Conservation (phyloP, 2,113 vertebrate species). For the Phalacrocorax carbo region DNA sequence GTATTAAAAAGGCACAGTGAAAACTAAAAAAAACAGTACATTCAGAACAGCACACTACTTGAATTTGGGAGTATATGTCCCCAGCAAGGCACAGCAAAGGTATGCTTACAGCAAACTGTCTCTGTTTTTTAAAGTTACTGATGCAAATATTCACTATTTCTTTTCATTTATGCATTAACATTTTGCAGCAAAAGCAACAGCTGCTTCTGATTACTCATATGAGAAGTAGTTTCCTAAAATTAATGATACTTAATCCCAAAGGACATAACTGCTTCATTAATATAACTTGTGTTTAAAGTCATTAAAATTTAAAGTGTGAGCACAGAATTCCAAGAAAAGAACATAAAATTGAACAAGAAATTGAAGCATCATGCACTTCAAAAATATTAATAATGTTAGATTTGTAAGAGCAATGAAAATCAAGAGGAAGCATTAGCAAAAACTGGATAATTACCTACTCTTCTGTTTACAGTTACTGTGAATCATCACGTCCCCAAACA, state of each 20-base stretch:
- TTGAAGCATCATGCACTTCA: not conserved
- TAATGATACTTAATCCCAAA: not conserved
- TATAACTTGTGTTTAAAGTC: not conserved
- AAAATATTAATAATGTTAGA: not conserved
- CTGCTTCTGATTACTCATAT: not conserved
- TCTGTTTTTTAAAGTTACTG: not conserved
- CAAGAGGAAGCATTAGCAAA: not conserved
- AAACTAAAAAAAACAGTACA: not conserved
- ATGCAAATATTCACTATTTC: not conserved
- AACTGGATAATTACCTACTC: not conserved
- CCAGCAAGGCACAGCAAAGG: not conserved
- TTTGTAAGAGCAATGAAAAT: not conserved
- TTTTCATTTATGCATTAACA: not conserved
- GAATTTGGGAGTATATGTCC: not conserved
- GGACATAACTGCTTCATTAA: not conserved
- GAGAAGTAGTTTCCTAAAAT: not conserved
- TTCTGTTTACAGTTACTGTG: not conserved
- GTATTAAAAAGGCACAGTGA: not conserved
- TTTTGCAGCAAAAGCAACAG: slow-evolving; percentile 2
- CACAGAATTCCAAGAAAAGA: not conserved
- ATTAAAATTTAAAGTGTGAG: not conserved
- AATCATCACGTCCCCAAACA: not conserved
- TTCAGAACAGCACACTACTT: not conserved
- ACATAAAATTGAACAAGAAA: not conserved
- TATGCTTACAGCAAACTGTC: not conserved